phyloP scores from a whole-genome alignment of 2,888 invertebrate species.

The Carabus problematicus region DNA sequence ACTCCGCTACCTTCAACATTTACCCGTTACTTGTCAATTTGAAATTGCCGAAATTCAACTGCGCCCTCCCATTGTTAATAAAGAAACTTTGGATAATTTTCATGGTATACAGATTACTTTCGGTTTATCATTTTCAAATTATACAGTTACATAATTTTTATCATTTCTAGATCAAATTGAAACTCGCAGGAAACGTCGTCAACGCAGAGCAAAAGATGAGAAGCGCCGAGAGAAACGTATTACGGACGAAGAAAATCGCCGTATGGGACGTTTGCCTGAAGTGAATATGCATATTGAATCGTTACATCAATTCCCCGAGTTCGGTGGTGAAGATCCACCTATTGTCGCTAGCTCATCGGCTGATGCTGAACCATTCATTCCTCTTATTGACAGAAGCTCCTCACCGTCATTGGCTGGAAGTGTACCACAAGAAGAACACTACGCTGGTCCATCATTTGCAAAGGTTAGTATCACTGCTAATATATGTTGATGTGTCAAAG shows the following conservation, averaged over 20 bases:
- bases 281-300: constrained; percentile 70
- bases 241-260: constrained; percentile 73
- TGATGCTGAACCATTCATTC: neutral
- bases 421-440: constrained; percentile 49
- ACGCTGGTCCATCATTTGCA: constrained; percentile 65
- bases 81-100: constrained; percentile 72
- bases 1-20: constrained; percentile 80
- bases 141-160: constrained; percentile 5
- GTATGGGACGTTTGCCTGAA: constrained; percentile 71
- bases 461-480: constrained; percentile 56
- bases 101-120: constrained; percentile 63
- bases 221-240: constrained; percentile 80
- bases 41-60: constrained; percentile 89
- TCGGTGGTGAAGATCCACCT: constrained; percentile 49
- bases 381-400: constrained; percentile 48
- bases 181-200: constrained; percentile 72
- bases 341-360: neutral
- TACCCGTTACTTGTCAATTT: constrained; percentile 90
- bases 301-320: constrained; percentile 66
- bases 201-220: constrained; percentile 78
- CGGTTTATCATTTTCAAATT: neutral
- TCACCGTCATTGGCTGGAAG: constrained; percentile 48
- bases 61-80: constrained; percentile 73
- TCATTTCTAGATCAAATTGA: constrained; percentile 72
- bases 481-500: neutral